Evolutionary conservation across 2,797 vertebrate species (phyloP), one percentile per base, ranked within the genome.

Genomic region (Psittacula derbiana): DNA sequence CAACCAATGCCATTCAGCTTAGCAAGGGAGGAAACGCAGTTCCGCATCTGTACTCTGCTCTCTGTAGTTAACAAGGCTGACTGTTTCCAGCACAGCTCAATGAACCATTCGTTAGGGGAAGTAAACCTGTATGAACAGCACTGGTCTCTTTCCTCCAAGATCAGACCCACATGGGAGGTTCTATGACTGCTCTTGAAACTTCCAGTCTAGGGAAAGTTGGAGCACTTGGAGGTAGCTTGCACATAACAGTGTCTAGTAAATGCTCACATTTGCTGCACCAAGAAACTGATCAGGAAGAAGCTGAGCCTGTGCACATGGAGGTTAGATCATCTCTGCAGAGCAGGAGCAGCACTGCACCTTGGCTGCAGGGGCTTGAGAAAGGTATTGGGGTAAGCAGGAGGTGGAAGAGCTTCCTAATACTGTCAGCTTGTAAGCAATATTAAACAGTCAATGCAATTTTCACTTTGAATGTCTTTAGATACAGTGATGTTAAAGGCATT

Each of bases 41-140:
- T 92, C 91, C 70, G 86, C 20, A 30, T 65, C 93, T 91, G 76
- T 65, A 71, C 67, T 57, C 41, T 43, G 67, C 49, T 91, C 86
- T 49, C 89, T 46, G 24, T 18, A 79, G 91, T 81, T 92, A 94
- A 80, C 89, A 80, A 70, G 78, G 92, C 49, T 91, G 93, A 46
- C 67, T 74, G 88, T 93, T 97, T 95, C 85, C 49, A 95, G 83
- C 52, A 66, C 16, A 46, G 90, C 93, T 96, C 91, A 91, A 86
- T 92, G 92, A 95, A 78, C 83, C 65, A 27, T 94, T 96, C 24
- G 1, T 92, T 86, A 84, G 71, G 44, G 44, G 80, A 96, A 88
- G 80, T 21, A 92, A 95, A 92, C 62, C 76, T 76, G 17, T 58
- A 82, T 2, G 23, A 91, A 91, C 15, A 83, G 47, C 50, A 69